Evolutionary conservation across 2,113 vertebrate genomes (phyloP).

Genomic region (Bufo bufo): DNA sequence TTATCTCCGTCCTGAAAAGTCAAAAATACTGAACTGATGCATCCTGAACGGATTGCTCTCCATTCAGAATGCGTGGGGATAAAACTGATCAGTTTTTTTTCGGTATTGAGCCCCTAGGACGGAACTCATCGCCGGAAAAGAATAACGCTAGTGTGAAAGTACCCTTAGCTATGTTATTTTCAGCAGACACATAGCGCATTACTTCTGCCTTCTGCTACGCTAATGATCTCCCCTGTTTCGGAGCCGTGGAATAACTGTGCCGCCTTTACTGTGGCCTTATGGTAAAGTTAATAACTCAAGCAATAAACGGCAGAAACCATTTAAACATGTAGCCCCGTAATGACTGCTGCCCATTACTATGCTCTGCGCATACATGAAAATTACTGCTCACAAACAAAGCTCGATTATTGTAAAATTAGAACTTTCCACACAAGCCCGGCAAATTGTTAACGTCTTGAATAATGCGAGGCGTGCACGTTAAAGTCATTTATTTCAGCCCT

Average conservation of each 20-base stretch:
- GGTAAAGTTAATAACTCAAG: slow-evolving; percentile 14
- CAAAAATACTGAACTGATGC: no score
- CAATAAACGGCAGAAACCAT: neutral
- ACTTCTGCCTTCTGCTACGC: neutral
- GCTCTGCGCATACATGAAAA: slow-evolving; percentile 14
- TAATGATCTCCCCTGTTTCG: neutral
- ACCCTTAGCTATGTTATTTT: neutral
- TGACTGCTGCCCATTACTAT: neutral
- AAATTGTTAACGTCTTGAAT: slow-evolving; percentile 38
- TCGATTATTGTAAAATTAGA: slow-evolving; percentile 12
- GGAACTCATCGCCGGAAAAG: no score
- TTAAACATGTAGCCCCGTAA: slow-evolving; percentile 1
- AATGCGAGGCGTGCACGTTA: slow-evolving; percentile 23
- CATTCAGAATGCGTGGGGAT: no score
- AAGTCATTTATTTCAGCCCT: slow-evolving; percentile 45
- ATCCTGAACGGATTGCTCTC: no score
- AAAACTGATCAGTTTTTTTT: no score
- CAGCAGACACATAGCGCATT: neutral
- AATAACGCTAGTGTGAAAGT: no score
- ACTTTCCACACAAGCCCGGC: slow-evolving; percentile 18
- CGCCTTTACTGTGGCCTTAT: neutral
- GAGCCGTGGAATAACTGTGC: neutral
- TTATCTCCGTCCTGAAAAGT: no score
- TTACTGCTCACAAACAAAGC: slow-evolving; percentile 8
- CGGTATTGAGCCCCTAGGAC: no score